A percentile compares a stretch with the other conserved stretches of the same genome.
Evolutionary conservation across 2,797 vertebrate species (phyloP).

Genomic region (Sebastes melanostomus): DNA sequence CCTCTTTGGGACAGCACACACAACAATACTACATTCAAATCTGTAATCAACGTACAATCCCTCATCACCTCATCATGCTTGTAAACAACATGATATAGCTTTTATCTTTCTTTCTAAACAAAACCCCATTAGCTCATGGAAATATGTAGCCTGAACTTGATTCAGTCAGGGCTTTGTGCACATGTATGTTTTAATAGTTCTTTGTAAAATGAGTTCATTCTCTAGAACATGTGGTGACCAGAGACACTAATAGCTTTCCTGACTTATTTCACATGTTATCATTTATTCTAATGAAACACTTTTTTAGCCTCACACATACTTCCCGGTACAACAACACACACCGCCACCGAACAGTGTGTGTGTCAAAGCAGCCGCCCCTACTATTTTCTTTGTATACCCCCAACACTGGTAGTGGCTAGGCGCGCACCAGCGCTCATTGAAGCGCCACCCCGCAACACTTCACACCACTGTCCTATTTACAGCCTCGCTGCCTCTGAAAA

Average conservation of each 20-base stretch:
- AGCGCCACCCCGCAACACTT: no score
- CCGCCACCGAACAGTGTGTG: no score
- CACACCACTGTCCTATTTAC: no score
- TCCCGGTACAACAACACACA: neutral
- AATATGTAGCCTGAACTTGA: neutral
- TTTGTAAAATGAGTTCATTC: conserved; percentile 4
- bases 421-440: no score
- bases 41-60: neutral
- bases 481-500: no score
- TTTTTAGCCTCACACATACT: no score
- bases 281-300: no score
- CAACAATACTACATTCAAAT: neutral
- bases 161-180: neutral
- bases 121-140: neutral
- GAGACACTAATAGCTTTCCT: neutral
- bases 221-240: conserved; percentile 13
- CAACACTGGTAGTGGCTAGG: no score
- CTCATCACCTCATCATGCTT: neutral
- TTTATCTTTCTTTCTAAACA: neutral
- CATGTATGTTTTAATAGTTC: neutral
- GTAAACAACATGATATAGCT: neutral
- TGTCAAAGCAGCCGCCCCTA: no score
- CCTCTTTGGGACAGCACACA: neutral
- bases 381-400: no score
- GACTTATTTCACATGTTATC: neutral